These are phyloP conservation scores for Thymelicus acteon DNA, from an alignment of 2,888 invertebrate genomes.

Conservation along the genomic window DNA sequence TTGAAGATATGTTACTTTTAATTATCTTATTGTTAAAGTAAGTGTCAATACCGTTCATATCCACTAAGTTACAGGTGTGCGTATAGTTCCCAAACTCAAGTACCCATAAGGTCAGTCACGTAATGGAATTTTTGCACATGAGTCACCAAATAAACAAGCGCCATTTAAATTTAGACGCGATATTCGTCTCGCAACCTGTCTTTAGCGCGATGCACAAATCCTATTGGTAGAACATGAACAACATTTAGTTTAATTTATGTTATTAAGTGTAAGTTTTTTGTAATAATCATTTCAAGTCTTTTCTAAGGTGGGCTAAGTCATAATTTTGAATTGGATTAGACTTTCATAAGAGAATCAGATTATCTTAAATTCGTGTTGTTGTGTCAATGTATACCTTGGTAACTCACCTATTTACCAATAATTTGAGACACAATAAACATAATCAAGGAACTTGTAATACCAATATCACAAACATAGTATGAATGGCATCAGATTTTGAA, in stretches of 20 bases:
- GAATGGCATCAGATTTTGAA: neutral
- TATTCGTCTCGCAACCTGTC: neutral
- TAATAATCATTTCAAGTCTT: no score
- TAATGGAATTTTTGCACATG: neutral
- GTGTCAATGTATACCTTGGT: no score
- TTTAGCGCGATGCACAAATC: neutral
- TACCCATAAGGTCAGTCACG: neutral
- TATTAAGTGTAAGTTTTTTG: neutral
- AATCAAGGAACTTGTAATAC: neutral
- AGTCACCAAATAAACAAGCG: neutral
- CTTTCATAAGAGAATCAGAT: no score
- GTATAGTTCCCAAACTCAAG: neutral
- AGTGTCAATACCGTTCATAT: no score
- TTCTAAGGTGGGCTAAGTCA: no score
- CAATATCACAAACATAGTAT: neutral
- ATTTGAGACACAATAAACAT: neutral
- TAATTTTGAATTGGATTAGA: no score
- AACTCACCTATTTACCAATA: no score
- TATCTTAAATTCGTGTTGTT: no score
- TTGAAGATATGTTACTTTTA: no score
- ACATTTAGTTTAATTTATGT: neutral
- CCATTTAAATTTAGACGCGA: conserved; percentile 1
- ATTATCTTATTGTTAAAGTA: no score
- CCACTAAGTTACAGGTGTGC: no score
- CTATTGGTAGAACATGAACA: neutral